Conservation (phyloP, 2,113 vertebrate species). For the Halichoeres trimaculatus region DNA sequence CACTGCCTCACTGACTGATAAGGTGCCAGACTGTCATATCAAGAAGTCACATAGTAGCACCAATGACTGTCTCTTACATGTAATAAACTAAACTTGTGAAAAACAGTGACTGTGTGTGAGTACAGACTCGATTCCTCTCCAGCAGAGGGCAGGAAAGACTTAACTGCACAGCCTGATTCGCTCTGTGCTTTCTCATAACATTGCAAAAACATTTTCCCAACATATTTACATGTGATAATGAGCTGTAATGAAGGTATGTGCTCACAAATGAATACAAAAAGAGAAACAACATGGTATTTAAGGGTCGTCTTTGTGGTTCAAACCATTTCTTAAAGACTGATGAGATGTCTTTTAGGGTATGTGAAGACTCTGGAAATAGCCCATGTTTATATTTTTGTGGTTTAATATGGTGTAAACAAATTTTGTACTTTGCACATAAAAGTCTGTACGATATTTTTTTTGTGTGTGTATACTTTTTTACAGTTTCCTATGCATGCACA, state of each 20-base stretch:
- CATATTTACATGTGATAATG: conserved; percentile 18
- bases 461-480: conserved; percentile 2
- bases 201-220: background rate
- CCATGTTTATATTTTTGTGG: conserved; percentile 53
- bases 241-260: conserved; percentile 22
- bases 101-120: background rate
- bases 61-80: background rate
- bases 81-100: background rate
- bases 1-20: conserved; percentile 90
- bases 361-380: conserved; percentile 16
- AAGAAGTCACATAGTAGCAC: conserved; percentile 1
- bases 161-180: background rate
- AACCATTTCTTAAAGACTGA: conserved; percentile 13
- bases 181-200: background rate
- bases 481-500: background rate
- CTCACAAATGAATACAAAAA: conserved; percentile 32
- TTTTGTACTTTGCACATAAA: conserved; percentile 61
- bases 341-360: background rate
- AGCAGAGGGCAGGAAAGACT: conserved; percentile 39
- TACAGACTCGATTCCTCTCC: background rate
- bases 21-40: background rate
- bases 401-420: conserved; percentile 51
- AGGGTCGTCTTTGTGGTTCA: background rate
- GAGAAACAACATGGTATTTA: conserved; percentile 22
- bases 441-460: conserved; percentile 16